A percentile compares a stretch with the other conserved stretches of the same genome.
phyloP scores from a whole-genome alignment of 2,797 vertebrate species.

The Euthynnus affinis region DNA sequence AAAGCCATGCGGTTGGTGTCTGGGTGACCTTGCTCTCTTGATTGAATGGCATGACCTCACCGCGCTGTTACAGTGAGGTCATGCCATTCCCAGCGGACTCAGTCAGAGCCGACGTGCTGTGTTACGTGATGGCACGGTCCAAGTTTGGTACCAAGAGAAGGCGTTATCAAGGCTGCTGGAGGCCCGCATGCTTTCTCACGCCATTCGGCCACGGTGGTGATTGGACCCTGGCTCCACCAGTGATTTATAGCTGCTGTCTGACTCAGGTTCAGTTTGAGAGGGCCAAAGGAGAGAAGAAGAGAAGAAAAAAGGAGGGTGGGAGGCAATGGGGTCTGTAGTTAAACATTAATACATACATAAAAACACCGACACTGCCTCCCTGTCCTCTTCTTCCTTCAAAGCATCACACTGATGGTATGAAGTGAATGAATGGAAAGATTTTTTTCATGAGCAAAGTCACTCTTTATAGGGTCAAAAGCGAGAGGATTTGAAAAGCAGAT shows the following conservation, averaged over 20 bases:
- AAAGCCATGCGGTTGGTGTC: slow-evolving; percentile 55
- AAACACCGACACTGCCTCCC: slow-evolving; percentile 49
- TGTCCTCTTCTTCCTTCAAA: slow-evolving; percentile 46
- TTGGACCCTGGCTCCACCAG: slow-evolving; percentile 70
- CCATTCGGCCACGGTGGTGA: slow-evolving; percentile 69
- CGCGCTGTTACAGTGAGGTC: slow-evolving; percentile 64
- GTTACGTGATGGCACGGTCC: slow-evolving; percentile 15
- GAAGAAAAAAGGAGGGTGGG: slow-evolving; percentile 37
- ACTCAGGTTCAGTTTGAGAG: slow-evolving; percentile 58
- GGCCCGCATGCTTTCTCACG: slow-evolving; percentile 77
- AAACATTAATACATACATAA: slow-evolving; percentile 78
- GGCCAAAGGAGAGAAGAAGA: slow-evolving; percentile 21
- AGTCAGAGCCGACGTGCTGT: slow-evolving; percentile 41
- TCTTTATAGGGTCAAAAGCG: slow-evolving; percentile 71
- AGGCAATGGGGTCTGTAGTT: slow-evolving; percentile 66
- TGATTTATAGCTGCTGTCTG: slow-evolving; percentile 79
- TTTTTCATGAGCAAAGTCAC: slow-evolving; percentile 73
- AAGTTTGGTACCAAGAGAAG: slow-evolving; percentile 59
- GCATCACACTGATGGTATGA: slow-evolving; percentile 73
- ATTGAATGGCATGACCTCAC: slow-evolving; percentile 60
- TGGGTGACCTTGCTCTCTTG: slow-evolving; percentile 63
- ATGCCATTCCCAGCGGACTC: slow-evolving; percentile 65
- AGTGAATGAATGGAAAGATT: slow-evolving; percentile 82
- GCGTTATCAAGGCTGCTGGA: slow-evolving; percentile 69
- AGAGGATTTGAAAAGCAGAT: slow-evolving; percentile 73